These are phyloP conservation scores for Tokudaia tokunoshimensis DNA, from an alignment of 2,797 vertebrate species.

Conservation along the genomic window DNA sequence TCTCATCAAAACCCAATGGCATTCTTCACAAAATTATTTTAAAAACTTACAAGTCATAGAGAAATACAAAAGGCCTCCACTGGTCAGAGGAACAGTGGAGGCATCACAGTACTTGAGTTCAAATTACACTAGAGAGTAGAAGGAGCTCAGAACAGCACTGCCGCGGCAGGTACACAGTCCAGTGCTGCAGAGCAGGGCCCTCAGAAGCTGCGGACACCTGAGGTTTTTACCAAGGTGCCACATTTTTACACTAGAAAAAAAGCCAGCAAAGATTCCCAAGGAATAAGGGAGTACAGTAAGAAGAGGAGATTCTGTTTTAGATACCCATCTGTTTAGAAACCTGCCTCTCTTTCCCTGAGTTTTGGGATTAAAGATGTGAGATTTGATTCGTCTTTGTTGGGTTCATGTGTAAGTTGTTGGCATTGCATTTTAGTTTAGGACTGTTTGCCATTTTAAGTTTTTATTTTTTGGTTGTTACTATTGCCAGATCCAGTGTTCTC, in stretches of 20 bases:
- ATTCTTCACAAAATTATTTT: neutral
- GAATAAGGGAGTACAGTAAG: conserved; percentile 28
- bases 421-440: neutral
- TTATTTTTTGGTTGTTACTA: neutral
- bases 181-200: neutral
- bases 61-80: neutral
- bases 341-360: neutral
- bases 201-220: neutral
- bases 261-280: neutral
- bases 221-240: neutral
- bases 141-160: neutral
- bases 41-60: neutral
- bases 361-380: neutral
- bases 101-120: neutral
- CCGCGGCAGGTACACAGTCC: too few relatives aligned
- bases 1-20: neutral
- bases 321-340: neutral
- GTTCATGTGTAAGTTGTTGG: neutral
- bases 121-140: neutral
- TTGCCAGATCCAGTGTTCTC: neutral
- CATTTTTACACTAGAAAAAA: neutral
- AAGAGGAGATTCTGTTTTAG: neutral
- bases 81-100: neutral
- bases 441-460: neutral
- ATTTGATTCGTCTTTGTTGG: neutral